Conservation (phyloP, 2,113 vertebrate species). For the Cyanoramphus novaezelandiae region DNA sequence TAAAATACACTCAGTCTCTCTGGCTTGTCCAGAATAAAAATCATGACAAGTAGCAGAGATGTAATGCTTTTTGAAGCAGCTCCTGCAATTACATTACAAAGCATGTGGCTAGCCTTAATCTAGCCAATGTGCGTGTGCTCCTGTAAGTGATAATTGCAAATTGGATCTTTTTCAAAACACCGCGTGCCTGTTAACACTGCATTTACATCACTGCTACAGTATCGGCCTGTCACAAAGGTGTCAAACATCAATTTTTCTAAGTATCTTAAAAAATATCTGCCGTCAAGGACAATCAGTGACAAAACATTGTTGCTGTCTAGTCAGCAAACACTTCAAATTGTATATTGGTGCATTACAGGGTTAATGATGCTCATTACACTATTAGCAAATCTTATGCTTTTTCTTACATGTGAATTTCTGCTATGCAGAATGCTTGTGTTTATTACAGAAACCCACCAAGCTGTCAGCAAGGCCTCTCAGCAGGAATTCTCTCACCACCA, state of each 20-base stretch:
- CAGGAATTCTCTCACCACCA: background rate
- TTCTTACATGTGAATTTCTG: background rate
- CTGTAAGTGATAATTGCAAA: background rate
- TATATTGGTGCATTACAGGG: background rate
- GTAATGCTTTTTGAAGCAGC: background rate
- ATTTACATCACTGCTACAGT: background rate
- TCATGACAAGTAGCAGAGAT: background rate
- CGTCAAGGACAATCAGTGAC: background rate
- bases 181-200: background rate
- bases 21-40: background rate
- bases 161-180: background rate
- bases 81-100: background rate
- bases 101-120: background rate
- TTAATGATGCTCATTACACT: background rate
- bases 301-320: background rate
- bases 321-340: background rate
- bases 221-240: background rate
- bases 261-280: background rate
- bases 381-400: background rate
- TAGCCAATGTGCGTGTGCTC: accelerated
- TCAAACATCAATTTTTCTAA: constrained; percentile 17
- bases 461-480: background rate
- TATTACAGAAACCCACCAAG: background rate
- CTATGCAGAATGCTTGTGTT: background rate
- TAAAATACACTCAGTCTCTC: background rate